phyloP scores from a whole-genome alignment of 2,797 vertebrate species.

The Nyctalus aviator region DNA sequence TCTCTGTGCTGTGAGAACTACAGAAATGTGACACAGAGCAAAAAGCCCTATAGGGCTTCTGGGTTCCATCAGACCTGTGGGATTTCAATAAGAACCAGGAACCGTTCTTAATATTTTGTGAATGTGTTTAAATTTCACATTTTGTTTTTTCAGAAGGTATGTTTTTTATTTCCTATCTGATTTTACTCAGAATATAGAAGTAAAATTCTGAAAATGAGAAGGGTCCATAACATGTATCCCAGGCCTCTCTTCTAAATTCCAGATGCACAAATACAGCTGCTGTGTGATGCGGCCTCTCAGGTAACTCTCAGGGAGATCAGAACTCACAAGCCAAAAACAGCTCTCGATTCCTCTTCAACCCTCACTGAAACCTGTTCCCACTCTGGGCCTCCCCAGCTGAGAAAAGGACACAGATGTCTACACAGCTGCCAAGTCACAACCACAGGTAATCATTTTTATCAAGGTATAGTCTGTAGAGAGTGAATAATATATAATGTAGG shows the following conservation, averaged over 20 bases:
- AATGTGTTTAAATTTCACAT: conserved; percentile 45
- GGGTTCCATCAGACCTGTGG: conserved; percentile 52
- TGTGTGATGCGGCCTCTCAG: fast-evolving
- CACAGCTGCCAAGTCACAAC: not conserved
- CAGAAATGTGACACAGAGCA: not conserved
- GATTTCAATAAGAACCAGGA: conserved; percentile 62
- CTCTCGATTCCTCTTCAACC: not conserved
- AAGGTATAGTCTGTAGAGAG: not conserved
- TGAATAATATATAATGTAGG: not conserved
- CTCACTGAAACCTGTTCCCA: not conserved
- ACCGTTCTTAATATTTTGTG: conserved; percentile 50
- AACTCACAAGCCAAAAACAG: not conserved
- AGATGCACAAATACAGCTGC: conserved; percentile 42
- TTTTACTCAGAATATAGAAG: conserved; percentile 39
- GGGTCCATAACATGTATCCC: not conserved
- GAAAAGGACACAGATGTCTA: not conserved
- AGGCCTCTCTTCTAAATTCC: not conserved
- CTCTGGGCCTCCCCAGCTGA: not conserved
- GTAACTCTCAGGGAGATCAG: not conserved
- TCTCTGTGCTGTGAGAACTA: conserved; percentile 43
- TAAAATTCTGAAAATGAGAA: conserved; percentile 67
- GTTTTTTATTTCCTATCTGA: conserved; percentile 71
- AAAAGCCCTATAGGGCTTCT: conserved; percentile 6
- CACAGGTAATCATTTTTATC: not conserved
- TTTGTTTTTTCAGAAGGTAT: conserved; percentile 62